A percentile compares a stretch with the other conserved stretches of the same genome.
phyloP scores from a whole-genome alignment of 2,888 invertebrate species.

The Drosophila setosimentum region DNA sequence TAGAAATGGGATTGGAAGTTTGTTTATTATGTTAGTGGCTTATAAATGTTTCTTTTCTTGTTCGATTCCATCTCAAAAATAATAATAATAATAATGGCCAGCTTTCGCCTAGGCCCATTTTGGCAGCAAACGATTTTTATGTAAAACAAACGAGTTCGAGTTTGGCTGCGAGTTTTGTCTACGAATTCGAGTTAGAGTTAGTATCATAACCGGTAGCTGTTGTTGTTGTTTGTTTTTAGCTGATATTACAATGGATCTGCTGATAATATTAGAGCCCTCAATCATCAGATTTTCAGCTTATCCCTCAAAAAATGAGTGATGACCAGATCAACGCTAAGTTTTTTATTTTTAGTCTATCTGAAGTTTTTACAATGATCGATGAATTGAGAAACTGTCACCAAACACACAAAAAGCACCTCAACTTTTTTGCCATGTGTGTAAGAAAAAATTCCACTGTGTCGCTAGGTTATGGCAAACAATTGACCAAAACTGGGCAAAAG shows the following conservation, averaged over 20 bases:
- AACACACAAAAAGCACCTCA: constrained; percentile 15
- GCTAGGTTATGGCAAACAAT: constrained; percentile 70
- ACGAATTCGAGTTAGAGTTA: constrained; percentile 27
- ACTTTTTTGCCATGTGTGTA: constrained; percentile 9
- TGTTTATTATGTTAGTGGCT: neutral
- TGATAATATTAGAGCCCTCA: constrained; percentile 31
- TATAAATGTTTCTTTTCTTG: neutral
- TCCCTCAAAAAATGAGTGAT: constrained; percentile 19
- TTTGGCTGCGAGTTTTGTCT: constrained; percentile 7
- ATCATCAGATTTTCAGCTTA: constrained; percentile 29
- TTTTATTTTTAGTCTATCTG: constrained; percentile 9
- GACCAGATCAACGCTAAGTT: constrained; percentile 1
- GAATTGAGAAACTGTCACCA: constrained; percentile 70
- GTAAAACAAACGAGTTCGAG: constrained; percentile 71
- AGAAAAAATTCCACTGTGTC: constrained; percentile 68
- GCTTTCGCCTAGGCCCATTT: constrained; percentile 76
- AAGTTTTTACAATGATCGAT: constrained; percentile 51
- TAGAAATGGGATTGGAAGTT: neutral
- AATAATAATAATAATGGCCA: constrained; percentile 33
- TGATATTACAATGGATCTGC: constrained; percentile 39
- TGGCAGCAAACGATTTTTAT: constrained; percentile 64
- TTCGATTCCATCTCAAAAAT: constrained; percentile 3
- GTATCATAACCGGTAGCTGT: constrained; percentile 62
- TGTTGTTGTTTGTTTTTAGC: constrained; percentile 16
- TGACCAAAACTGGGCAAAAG: constrained; percentile 66